These are phyloP conservation scores for Dasysyrphus tricinctus DNA, from an alignment of 2,888 invertebrate genomes.

Conservation along the genomic window DNA sequence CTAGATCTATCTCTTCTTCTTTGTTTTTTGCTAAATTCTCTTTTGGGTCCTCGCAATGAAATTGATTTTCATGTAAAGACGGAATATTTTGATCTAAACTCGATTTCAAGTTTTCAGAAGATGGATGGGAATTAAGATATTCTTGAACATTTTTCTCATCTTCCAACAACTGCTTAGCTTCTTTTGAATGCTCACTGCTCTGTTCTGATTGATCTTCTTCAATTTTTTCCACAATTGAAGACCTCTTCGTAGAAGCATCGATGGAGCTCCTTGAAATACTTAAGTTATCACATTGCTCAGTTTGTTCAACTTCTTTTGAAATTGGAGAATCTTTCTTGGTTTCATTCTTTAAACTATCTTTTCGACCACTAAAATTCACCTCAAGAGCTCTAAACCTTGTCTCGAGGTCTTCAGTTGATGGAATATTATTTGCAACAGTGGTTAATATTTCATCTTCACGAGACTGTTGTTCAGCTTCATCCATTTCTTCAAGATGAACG, in stretches of 20 bases:
- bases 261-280: background rate
- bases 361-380: slow-evolving; percentile 11
- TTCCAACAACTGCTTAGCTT: background rate
- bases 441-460: background rate
- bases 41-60: background rate
- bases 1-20: background rate
- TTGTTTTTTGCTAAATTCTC: background rate
- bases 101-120: background rate
- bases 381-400: slow-evolving; percentile 76
- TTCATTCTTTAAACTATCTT: slow-evolving; percentile 10
- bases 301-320: background rate
- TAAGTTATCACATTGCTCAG: background rate
- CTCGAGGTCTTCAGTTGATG: slow-evolving; percentile 78
- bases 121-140: background rate
- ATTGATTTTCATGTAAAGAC: background rate
- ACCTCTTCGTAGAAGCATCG: background rate
- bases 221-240: background rate
- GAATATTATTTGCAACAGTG: slow-evolving; percentile 70
- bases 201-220: background rate
- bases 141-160: background rate
- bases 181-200: background rate
- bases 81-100: background rate
- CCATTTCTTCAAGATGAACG: background rate
- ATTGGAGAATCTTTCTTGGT: background rate
- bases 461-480: background rate